Evolutionary conservation across 2,888 invertebrate genomes (phyloP), one percentile per base, ranked within the genome.

Genomic region (Saturnia pavonia): DNA sequence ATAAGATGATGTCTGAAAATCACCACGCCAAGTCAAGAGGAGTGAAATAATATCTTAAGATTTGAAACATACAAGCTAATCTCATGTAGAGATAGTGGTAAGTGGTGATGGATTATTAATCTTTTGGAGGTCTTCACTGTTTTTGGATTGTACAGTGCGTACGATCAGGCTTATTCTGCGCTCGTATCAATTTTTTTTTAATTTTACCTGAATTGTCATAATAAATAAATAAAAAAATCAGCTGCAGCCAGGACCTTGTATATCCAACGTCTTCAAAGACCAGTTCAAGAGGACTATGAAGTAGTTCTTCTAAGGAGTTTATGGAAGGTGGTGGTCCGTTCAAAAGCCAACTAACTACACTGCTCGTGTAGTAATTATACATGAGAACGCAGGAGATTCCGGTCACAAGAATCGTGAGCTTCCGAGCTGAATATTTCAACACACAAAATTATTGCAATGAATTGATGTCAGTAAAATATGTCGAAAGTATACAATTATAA

Each of bases 341-440:
- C 48, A 95, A 85, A 7, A 95, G 82, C 82, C 94, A 94, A 69
- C 95, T 95, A 7, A 95, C 95, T 19, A 95, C 94, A 73, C 95
- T 95, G 67, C 95, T 95, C 0, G 95, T 95, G 82, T 95, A 95
- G 83, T 94, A 95, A 80, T 95, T 95, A 83, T 94, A 95, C 4
- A 94, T 85, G 19, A 95, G 81, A 0, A 94, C 81, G 54, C 89
- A 90, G 0, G 85, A 88, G 0, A 88, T 25, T 0, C 92, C 92
- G 0, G 91, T 91, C 6, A 93, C 88, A 0, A 92, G 77, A 1
- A 91, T 74, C 1, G 88, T 85, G 0, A 90, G 70, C 72, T 89
- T 87, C 0, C 90, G 85, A 70, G 89, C 92, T 92, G 76, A 6
- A 76, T 75, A 66, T 22, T 67, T 71, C 34, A 66, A 57, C 12